Percentiles rank a stretch among this genome's conserved stretches.
Evolutionary conservation across 1,140 invertebrate species (phyloP).

Genomic region (Vanessa tameamea): DNA sequence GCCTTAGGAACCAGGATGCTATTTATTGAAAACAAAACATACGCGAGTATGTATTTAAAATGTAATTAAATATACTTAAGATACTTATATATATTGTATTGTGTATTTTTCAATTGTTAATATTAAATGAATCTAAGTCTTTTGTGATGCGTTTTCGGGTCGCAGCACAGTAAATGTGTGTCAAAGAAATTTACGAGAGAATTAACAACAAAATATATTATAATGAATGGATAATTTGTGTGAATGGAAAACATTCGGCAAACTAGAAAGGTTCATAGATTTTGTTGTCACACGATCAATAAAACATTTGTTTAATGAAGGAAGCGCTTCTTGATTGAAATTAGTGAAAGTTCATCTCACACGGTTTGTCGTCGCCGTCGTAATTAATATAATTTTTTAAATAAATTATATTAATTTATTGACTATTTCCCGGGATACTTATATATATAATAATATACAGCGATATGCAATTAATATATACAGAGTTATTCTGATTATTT

Average conservation of each 20-base stretch:
- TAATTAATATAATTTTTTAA: conserved; percentile 17
- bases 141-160: conserved; percentile 30
- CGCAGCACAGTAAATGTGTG: conserved; percentile 32
- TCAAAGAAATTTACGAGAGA: conserved; percentile 53
- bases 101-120: background rate
- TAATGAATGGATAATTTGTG: conserved; percentile 46
- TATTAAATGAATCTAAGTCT: conserved; percentile 6
- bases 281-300: background rate
- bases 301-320: background rate
- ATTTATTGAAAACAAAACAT: too few species aligned
- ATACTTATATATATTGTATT: background rate
- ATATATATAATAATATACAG: background rate
- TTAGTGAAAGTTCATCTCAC: conserved; percentile 30
- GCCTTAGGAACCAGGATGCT: too few species aligned
- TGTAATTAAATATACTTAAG: background rate
- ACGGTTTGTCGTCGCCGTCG: conserved; percentile 25
- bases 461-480: background rate
- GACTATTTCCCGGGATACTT: conserved; percentile 4
- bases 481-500: too few species aligned
- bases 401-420: conserved; percentile 14
- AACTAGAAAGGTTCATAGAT: background rate
- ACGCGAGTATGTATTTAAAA: too few species aligned
- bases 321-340: conserved; percentile 19
- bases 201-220: conserved; percentile 46
- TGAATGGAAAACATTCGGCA: conserved; percentile 26